These are phyloP conservation scores for Pogonocherus hispidulus DNA, from an alignment of 2,888 invertebrate species.

Conservation along the genomic window DNA sequence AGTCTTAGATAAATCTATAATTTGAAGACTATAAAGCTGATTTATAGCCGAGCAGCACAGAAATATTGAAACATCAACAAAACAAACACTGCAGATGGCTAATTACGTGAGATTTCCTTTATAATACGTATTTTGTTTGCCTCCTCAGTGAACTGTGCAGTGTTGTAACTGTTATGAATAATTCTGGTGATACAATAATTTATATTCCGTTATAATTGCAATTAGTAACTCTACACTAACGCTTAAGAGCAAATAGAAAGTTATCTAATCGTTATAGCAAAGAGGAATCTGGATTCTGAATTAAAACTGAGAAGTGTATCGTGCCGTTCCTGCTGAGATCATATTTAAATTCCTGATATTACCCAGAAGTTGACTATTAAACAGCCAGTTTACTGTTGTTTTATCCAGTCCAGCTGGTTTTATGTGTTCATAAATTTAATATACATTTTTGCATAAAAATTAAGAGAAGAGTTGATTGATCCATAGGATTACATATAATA, in stretches of 20 bases:
- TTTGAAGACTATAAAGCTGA: slow-evolving; percentile 23
- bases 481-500: too few species aligned
- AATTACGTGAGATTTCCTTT: slow-evolving; percentile 20
- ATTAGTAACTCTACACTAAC: slow-evolving; percentile 12
- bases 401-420: slow-evolving; percentile 24
- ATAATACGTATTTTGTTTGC: slow-evolving; percentile 39
- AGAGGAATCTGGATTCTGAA: slow-evolving; percentile 9
- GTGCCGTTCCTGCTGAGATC: slow-evolving; percentile 18
- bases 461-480: too few species aligned
- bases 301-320: slow-evolving; percentile 21
- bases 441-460: neutral
- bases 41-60: slow-evolving; percentile 12
- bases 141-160: slow-evolving; percentile 34
- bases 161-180: slow-evolving; percentile 41
- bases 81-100: slow-evolving; percentile 13
- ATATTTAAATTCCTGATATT: slow-evolving; percentile 18
- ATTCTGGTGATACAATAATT: slow-evolving; percentile 37
- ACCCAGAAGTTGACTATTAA: slow-evolving; percentile 21
- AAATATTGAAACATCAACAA: slow-evolving; percentile 24
- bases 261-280: too few species aligned
- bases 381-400: slow-evolving; percentile 21
- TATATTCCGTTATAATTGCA: slow-evolving; percentile 37
- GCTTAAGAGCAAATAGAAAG: neutral
- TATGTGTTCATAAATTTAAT: slow-evolving; percentile 17
- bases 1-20: slow-evolving; percentile 31